Evolutionary conservation across 2,113 vertebrate species (phyloP).

Genomic region (Hepsetus odoe): DNA sequence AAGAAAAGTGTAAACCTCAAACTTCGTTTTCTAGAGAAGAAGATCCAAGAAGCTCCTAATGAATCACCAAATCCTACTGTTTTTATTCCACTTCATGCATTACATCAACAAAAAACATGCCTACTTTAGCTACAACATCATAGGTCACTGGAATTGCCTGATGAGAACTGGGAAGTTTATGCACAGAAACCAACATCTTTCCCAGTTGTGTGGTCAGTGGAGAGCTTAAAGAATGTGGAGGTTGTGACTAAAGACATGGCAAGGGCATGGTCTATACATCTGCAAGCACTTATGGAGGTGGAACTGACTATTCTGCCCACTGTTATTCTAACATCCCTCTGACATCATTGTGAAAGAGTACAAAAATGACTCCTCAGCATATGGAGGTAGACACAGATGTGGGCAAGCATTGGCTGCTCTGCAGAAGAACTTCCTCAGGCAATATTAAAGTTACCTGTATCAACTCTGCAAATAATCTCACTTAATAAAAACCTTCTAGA

Average conservation of each 20-base stretch:
- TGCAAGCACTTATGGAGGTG: conserved; percentile 71
- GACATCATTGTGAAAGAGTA: conserved; percentile 59
- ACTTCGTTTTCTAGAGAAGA: background rate
- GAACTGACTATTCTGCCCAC: conserved; percentile 65
- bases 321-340: conserved; percentile 51
- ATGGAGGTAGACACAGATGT: conserved; percentile 65
- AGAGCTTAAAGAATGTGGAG: conserved; percentile 44
- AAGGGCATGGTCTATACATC: conserved; percentile 64
- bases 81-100: background rate
- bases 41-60: background rate
- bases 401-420: conserved; percentile 53
- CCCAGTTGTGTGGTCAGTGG: conserved; percentile 31
- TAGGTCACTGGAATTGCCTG: background rate
- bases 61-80: background rate
- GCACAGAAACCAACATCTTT: conserved; percentile 25
- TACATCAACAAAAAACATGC: background rate
- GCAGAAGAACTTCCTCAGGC: conserved; percentile 42
- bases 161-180: conserved; percentile 7
- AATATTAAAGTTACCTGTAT: conserved; percentile 30
- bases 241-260: conserved; percentile 53
- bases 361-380: conserved; percentile 39
- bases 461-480: conserved; percentile 25
- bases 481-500: conserved; percentile 14
- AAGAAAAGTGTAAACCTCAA: background rate
- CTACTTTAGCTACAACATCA: background rate